Base-by-base conservation (phyloP, 2,888 invertebrate genomes). In the Dryocosmus kuriphilus region DNA sequence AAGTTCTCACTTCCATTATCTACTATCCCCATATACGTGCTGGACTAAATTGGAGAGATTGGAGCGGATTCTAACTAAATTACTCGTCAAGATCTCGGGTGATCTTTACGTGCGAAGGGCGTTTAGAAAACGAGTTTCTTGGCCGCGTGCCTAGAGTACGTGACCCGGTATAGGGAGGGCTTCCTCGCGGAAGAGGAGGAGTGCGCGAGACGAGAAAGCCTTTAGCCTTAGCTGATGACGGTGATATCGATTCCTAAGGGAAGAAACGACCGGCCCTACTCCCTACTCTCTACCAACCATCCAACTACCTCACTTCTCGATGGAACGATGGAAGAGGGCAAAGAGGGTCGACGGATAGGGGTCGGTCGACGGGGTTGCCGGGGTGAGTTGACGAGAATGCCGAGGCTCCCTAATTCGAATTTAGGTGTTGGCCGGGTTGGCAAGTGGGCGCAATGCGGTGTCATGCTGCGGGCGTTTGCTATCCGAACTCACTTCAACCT, bases 381-480 rank as follows among this genome's bases (percentile, higher is more conserved):
- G 79, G 80, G 81, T 76, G 85, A 85, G 85, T 87, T 87, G 89
- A 88, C 88, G 86, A 88, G 87, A 81, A 85, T 84, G 86, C 84
- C 84, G 88, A 85, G 86, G 86, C 86, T 86, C 85, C 84, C 89
- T 89, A 89, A 90, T 90, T 89, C 90, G 89, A 88, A 89, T 90
- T 89, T 89, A 89, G 90, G 89, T 89, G 89, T 89, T 85, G 89
- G 87, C 84, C 84, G 89, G 89, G 87, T 87, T 88, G 87, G 86
- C 87, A 88, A 89, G 89, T 88, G 89, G 89, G 88, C 87, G 89
- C 89, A 90, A 87, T 89, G 90, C 89, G 88, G 90, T 89, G 89
- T 88, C 88, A 89, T 86, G 87, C 88, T 89, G 89, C 89, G 88
- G 90, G 87, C 86, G 87, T 86, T 89, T 84, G 85, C 84, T 83